phyloP scores from a whole-genome alignment of 2,797 vertebrate genomes.

The Falco rusticolus region DNA sequence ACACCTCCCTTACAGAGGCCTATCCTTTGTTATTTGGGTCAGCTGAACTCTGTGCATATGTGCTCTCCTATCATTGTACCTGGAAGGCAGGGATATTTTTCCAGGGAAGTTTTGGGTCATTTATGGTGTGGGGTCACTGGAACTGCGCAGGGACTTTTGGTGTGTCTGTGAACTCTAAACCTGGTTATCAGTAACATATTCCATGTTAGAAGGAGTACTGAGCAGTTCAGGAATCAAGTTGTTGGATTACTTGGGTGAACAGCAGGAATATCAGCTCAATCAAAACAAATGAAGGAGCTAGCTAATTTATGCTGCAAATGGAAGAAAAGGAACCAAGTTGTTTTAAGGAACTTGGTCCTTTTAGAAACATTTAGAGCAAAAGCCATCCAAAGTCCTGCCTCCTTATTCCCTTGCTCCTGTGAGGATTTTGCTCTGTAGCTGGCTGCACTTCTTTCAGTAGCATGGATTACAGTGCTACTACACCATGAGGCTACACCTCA shows the following conservation, averaged over 20 bases:
- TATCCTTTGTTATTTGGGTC: not conserved
- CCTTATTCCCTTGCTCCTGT: not conserved
- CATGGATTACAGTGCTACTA: not conserved
- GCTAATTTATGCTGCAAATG: conserved; percentile 41
- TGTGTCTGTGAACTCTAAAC: not conserved
- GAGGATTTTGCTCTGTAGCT: not conserved
- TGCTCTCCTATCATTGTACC: not conserved
- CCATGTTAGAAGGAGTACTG: not conserved
- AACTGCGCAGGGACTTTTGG: not conserved
- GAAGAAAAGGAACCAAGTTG: not conserved
- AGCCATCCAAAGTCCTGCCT: not conserved
- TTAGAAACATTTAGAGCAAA: not conserved
- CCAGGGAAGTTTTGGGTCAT: not conserved
- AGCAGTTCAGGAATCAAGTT: not conserved
- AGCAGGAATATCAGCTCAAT: not conserved
- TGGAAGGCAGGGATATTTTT: not conserved
- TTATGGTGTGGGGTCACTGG: not conserved
- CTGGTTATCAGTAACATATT: not conserved
- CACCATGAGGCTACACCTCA: not conserved
- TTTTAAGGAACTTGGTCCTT: not conserved
- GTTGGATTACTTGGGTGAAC: conserved; percentile 18
- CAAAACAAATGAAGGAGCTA: conserved; percentile 37
- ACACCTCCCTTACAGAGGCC: not conserved
- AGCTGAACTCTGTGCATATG: not conserved
- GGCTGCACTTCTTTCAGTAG: not conserved